Evolutionary conservation across 2,888 invertebrate genomes (phyloP), one percentile per base, ranked within the genome.

Genomic region (Flexamia atlantica): DNA sequence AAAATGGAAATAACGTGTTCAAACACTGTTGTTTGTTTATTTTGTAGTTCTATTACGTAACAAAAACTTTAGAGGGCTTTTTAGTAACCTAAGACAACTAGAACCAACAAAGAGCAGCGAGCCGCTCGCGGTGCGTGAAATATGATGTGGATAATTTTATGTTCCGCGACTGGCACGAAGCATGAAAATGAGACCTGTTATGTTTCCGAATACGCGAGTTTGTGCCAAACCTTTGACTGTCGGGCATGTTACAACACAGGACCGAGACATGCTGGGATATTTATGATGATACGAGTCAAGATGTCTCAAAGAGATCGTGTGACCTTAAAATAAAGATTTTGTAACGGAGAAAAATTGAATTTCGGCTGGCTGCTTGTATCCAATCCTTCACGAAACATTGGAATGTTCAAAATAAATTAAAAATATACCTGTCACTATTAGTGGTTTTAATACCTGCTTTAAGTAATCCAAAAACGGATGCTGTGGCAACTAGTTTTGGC

Each of bases 61-160:
- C 36, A 36, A 36, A 9, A 53, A 53, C n/a, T 23, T 3, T 23
- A 53, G 53, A 20, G 53, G 12, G 7, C 5, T 4, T 46, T 46
- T 46, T 14, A 46, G 46, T 46, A 9, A 46, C 46, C 4, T 17
- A 46, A 2, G 14, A 40, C 40, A 46, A 46, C 46, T 4, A 17
- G 46, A 9, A 36, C 5, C 28, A 30, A 64, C 64, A 64, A 64
- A 64, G 64, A 30, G 64, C 7, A 12, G 53, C 23, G 30, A 30
- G 20, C 28, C 20, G 20, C 64, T 64, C 64, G 14, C 64, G 28
- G 30, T 30, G 68, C 68, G 30, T 68, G 70, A 40, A 70, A 70
- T 40, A 36, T 23, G 70, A 70, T 23, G 70, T 70, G 70, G 36
- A 70, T 36, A 70, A 70, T 70, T 36, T 70, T 70, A 70, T 70